Conservation (phyloP, 1,140 invertebrate species). For the Octopus sinensis region DNA sequence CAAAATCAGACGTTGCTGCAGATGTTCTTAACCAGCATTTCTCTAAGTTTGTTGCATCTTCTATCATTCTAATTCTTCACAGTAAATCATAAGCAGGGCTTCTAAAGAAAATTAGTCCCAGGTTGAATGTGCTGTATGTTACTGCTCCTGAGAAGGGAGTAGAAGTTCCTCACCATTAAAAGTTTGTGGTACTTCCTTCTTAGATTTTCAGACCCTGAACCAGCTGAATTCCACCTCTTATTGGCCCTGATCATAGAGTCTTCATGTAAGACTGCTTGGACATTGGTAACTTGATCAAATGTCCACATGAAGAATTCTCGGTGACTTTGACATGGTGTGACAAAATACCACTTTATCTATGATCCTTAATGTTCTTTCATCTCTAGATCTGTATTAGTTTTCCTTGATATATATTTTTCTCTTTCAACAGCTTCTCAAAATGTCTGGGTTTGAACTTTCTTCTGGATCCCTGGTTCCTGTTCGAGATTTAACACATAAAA, state of each 20-base stretch:
- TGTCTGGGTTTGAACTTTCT: slow-evolving; percentile 35
- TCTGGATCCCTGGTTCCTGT: slow-evolving; percentile 28
- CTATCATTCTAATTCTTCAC: no score
- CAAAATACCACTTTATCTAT: not conserved
- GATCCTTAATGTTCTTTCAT: not conserved
- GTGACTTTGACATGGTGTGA: not conserved
- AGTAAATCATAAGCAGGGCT: no score
- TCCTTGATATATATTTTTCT: not conserved
- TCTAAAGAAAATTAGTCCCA: no score
- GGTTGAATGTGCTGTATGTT: no score
- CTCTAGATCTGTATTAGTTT: not conserved
- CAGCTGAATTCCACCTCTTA: no score
- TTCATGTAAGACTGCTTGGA: not conserved
- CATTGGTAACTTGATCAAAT: not conserved
- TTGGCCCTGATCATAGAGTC: not conserved
- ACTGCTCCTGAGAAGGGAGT: no score
- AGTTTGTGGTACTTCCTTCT: no score
- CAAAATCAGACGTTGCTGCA: no score
- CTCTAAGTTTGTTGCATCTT: no score
- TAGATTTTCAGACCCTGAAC: no score
- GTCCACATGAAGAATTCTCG: not conserved
- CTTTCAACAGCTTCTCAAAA: slow-evolving; percentile 28
- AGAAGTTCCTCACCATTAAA: no score
- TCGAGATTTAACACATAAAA: slow-evolving; percentile 36
- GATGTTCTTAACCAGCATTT: no score